Evolutionary conservation across 2,888 invertebrate species (phyloP).

Genomic region (Dynastes maya): DNA sequence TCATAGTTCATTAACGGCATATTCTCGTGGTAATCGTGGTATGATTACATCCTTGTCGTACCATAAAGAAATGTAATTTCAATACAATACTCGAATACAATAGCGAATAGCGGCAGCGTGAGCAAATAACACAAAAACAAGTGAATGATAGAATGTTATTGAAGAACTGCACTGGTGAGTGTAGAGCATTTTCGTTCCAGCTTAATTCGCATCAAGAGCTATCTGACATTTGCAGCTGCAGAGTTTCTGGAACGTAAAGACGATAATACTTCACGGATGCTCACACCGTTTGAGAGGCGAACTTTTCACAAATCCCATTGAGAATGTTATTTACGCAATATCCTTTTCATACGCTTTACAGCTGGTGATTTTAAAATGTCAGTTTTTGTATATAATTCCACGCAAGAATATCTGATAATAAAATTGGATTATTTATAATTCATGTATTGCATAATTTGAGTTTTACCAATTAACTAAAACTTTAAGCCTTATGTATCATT

Average conservation of each 20-base stretch:
- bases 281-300: conserved; percentile 40
- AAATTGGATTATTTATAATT: too few species aligned
- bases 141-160: conserved; percentile 20
- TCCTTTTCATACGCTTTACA: conserved; percentile 3
- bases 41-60: too few species aligned
- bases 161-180: conserved; percentile 11
- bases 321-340: conserved; percentile 28
- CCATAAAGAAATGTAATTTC: too few species aligned
- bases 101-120: background rate
- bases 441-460: too few species aligned
- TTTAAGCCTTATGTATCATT: too few species aligned
- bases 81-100: background rate
- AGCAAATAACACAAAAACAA: background rate
- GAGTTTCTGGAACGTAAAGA: conserved; percentile 48
- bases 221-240: conserved; percentile 49
- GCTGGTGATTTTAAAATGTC: conserved; percentile 21
- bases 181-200: conserved; percentile 47
- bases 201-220: conserved; percentile 50
- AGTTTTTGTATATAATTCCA: background rate
- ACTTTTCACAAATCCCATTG: conserved; percentile 29
- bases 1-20: background rate
- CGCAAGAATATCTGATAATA: background rate
- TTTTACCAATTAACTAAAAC: too few species aligned
- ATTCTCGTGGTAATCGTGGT: background rate
- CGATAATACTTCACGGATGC: conserved; percentile 46